A percentile compares a stretch with the other conserved stretches of the same genome.
These are phyloP conservation scores for Cephalopholis sonnerati DNA, from an alignment of 2,113 vertebrate species.

Conservation along the genomic window DNA sequence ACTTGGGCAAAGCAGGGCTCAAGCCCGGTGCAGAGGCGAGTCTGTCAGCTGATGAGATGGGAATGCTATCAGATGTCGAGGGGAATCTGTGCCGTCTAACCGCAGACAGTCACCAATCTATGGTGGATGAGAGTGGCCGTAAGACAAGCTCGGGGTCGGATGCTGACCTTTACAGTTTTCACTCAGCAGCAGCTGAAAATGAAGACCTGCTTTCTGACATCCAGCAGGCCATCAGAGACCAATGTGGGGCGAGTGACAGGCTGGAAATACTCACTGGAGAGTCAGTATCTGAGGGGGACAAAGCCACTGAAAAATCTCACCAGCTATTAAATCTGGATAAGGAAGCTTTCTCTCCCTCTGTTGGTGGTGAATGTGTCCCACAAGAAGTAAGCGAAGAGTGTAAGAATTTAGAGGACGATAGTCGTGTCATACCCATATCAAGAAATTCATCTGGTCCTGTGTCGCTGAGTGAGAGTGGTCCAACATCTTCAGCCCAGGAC, in stretches of 20 bases:
- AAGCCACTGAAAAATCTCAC: conserved; percentile 32
- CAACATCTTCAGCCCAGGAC: conserved; percentile 64
- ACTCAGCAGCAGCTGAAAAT: conserved; percentile 91
- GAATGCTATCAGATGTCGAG: conserved; percentile 87
- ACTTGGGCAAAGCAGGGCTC: conserved; percentile 43
- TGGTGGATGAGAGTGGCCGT: conserved; percentile 83
- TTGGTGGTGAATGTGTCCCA: conserved; percentile 4
- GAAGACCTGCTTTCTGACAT: conserved; percentile 95
- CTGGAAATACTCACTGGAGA: conserved; percentile 62
- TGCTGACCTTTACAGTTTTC: conserved; percentile 95
- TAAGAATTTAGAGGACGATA: conserved; percentile 33
- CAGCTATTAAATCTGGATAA: conserved; percentile 24
- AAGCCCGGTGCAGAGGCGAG: conserved; percentile 85
- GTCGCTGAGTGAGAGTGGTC: conserved; percentile 72
- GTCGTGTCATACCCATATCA: conserved; percentile 24
- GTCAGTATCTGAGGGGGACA: conserved; percentile 50
- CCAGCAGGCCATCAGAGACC: conserved; percentile 91
- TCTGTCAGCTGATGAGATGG: conserved; percentile 88
- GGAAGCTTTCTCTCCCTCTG: neutral
- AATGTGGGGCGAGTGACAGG: conserved; percentile 79
- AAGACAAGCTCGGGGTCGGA: conserved; percentile 93
- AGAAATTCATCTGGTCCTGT: conserved; percentile 67
- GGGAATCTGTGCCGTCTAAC: conserved; percentile 80
- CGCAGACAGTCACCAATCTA: conserved; percentile 75
- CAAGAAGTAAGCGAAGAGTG: neutral